Conservation (phyloP, 2,888 invertebrate species). For the Trichogramma dendrolimi region DNA sequence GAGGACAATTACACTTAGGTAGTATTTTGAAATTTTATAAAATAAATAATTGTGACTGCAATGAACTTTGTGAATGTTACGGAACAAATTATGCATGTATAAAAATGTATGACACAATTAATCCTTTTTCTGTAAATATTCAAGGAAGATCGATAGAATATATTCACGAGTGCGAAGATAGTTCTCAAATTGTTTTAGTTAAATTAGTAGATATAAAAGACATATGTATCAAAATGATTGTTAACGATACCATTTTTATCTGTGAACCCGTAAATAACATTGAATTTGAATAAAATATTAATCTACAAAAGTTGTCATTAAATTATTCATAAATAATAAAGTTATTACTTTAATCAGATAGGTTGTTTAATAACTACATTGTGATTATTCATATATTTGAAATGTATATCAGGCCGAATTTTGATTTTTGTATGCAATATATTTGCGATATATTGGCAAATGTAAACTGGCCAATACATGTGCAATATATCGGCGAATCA, state of each 20-base stretch:
- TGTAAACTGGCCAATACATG: background rate
- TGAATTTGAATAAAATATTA: constrained; percentile 4
- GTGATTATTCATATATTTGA: background rate
- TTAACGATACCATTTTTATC: background rate
- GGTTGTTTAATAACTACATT: background rate
- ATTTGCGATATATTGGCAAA: too few species aligned
- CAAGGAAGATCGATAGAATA: background rate
- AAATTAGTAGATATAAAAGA: background rate
- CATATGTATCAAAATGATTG: background rate
- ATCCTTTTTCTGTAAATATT: constrained; percentile 5
- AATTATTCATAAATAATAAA: background rate
- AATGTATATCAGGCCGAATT: background rate
- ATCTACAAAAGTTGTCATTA: background rate
- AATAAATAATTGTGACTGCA: constrained; percentile 6
- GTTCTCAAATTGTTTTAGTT: background rate
- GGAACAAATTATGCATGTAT: background rate
- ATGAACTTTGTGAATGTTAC: background rate
- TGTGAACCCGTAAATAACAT: constrained; percentile 8
- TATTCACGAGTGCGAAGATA: constrained; percentile 3
- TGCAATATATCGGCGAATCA: background rate
- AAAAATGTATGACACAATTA: background rate
- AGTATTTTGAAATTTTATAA: constrained; percentile 4
- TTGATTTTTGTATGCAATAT: too few species aligned
- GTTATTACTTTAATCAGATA: background rate
- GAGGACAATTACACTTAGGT: background rate